A percentile compares a stretch with the other conserved stretches of the same genome.
Conservation (phyloP, 2,113 vertebrate genomes). For the Amia ocellicauda region DNA sequence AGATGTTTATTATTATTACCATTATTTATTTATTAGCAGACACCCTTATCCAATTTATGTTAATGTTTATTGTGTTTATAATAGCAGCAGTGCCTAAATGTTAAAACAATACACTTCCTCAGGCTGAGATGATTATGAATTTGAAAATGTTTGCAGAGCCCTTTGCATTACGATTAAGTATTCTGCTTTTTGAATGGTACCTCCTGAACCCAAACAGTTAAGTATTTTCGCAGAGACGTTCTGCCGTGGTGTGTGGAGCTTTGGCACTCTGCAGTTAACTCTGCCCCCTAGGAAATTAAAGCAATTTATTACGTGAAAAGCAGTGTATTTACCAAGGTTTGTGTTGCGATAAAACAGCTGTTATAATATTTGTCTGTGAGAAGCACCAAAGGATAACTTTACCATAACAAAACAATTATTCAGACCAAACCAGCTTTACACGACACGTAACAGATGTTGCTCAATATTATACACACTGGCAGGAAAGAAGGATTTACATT, state of each 20-base stretch:
- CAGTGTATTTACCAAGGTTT: slow-evolving; percentile 13
- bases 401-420: slow-evolving; percentile 24
- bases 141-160: too few species aligned
- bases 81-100: too few species aligned
- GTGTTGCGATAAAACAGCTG: slow-evolving; percentile 19
- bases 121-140: too few species aligned
- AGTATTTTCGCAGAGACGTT: background rate
- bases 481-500: background rate
- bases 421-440: slow-evolving; percentile 2
- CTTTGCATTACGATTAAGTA: too few species aligned
- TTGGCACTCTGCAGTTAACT: background rate
- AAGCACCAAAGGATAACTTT: slow-evolving; percentile 22
- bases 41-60: too few species aligned
- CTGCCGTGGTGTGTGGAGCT: background rate
- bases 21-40: too few species aligned
- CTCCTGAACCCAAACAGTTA: background rate
- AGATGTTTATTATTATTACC: too few species aligned
- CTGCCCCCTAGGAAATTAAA: background rate
- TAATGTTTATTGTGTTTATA: too few species aligned
- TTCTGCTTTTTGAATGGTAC: background rate
- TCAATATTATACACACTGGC: background rate
- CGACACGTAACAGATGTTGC: slow-evolving; percentile 23
- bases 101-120: too few species aligned
- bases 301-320: slow-evolving; percentile 4
- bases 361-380: slow-evolving; percentile 24